These are phyloP conservation scores for Erebia ligea DNA, from an alignment of 2,888 invertebrate genomes.

Conservation along the genomic window DNA sequence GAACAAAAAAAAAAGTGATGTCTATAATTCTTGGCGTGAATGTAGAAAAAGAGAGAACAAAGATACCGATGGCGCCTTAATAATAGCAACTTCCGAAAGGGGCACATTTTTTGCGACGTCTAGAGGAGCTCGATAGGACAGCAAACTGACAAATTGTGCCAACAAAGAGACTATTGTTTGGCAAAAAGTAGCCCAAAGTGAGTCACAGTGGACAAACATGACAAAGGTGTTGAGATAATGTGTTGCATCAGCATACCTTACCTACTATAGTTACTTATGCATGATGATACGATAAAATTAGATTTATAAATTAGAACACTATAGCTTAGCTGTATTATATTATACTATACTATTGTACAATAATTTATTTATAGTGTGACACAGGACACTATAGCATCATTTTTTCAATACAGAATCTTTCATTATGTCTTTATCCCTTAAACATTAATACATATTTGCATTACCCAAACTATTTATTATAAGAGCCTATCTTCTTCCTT, in stretches of 20 bases:
- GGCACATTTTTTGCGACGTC: conserved; percentile 65
- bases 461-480: too few species aligned
- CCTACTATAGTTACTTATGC: too few species aligned
- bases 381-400: too few species aligned
- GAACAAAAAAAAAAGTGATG: conserved; percentile 13
- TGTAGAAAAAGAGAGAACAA: conserved; percentile 57
- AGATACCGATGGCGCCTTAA: conserved; percentile 78
- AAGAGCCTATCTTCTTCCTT: too few species aligned
- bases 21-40: conserved; percentile 28
- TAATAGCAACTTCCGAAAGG: conserved; percentile 79
- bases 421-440: too few species aligned
- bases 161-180: conserved; percentile 65
- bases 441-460: too few species aligned
- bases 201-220: conserved; percentile 52
- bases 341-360: too few species aligned
- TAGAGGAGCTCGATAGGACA: conserved; percentile 66
- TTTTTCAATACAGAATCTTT: too few species aligned
- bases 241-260: neutral
- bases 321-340: too few species aligned
- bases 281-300: too few species aligned
- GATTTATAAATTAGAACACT: too few species aligned
- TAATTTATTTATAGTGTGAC: too few species aligned
- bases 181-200: conserved; percentile 49
- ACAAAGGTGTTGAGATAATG: neutral
- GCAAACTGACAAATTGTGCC: conserved; percentile 77